Base-by-base conservation (phyloP, 2,888 invertebrate species). In the Trachelus iudaicus region DNA sequence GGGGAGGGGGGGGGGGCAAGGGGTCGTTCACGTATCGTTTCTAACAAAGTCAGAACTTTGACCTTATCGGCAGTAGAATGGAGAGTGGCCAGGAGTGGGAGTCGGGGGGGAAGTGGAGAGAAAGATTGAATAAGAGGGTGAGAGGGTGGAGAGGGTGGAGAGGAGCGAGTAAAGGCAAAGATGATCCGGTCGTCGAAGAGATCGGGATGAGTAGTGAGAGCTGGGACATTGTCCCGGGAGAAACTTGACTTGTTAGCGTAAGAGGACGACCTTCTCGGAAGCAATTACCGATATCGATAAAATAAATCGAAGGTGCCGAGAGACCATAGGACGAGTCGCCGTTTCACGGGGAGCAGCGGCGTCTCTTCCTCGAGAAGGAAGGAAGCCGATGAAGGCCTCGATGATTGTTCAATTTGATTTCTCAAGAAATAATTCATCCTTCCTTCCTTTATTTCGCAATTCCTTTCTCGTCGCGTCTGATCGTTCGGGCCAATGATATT, bases 201-300 rank as follows among this genome's bases (percentile, higher is more conserved):
- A 73, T 78, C 73, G 37, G 73, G 73, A 75, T 68, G 77, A 77
- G 75, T 71, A 69, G 73, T 40, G 73, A 69, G 69, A 78, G 76
- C 71, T 68, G 78, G 76, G 78, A 76, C 78, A 78, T 78, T 77
- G 73, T 75, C 75, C 34, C 69, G 75, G 77, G 83, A 81, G 84
- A 84, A 84, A 83, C 80, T 79, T 77, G 40, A 78, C 80, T 76
- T 56, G 76, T 79, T 78, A 73, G 77, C 80, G 81, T 79, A 77
- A 78, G 74, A 74, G 77, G 81, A 83, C 81, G 77, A 81, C 82
- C 81, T 79, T 40, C 40, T 40, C 71, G 80, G 81, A 80, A 79
- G 83, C 81, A 83, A 84, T 84, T 84, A 84, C 79, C 78, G 33
- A 76, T 81, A 83, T 83, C 83, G 78, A 80, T 76, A 73, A 81